Evolutionary conservation across 92 coral and sea anemone species (phyloP).

Genomic region (Epizoanthus illoricatus): DNA sequence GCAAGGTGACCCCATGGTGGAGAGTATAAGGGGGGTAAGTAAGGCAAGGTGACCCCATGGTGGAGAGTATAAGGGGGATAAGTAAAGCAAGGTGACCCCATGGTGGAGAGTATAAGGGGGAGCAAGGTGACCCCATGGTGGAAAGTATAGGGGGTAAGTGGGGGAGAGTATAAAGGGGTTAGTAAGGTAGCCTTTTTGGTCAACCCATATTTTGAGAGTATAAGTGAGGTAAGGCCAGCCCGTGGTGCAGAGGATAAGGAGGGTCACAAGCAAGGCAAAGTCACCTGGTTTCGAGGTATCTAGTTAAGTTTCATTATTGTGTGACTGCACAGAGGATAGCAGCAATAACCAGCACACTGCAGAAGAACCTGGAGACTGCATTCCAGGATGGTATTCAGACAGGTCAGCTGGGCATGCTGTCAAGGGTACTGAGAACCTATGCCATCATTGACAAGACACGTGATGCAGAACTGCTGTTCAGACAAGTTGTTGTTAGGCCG

Average conservation of each 20-base stretch:
- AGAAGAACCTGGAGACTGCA: conserved; percentile 90
- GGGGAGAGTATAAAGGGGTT: no score
- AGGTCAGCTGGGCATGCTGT: conserved; percentile 77
- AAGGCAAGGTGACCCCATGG: conserved; percentile 76
- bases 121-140: conserved; percentile 87
- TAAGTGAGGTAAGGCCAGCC: no score
- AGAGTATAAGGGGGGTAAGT: conserved; percentile 36
- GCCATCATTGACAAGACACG: conserved; percentile 97
- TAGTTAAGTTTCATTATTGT: background rate
- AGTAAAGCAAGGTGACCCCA: background rate
- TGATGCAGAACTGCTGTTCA: conserved; percentile 91
- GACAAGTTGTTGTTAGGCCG: conserved; percentile 87
- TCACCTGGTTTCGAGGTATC: background rate
- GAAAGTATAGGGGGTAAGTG: conserved; percentile 58
- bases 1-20: background rate
- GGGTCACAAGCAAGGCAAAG: background rate
- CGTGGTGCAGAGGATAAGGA: background rate
- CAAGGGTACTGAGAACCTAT: conserved; percentile 89
- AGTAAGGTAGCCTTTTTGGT: background rate
- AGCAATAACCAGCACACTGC: conserved; percentile 92
- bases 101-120: conserved; percentile 20
- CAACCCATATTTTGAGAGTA: background rate
- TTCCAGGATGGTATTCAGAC: conserved; percentile 95
- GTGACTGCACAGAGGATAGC: conserved; percentile 76
- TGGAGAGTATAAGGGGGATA: conserved; percentile 82